Evolutionary conservation across 2,888 invertebrate genomes (phyloP).

Genomic region (Belgica antarctica): DNA sequence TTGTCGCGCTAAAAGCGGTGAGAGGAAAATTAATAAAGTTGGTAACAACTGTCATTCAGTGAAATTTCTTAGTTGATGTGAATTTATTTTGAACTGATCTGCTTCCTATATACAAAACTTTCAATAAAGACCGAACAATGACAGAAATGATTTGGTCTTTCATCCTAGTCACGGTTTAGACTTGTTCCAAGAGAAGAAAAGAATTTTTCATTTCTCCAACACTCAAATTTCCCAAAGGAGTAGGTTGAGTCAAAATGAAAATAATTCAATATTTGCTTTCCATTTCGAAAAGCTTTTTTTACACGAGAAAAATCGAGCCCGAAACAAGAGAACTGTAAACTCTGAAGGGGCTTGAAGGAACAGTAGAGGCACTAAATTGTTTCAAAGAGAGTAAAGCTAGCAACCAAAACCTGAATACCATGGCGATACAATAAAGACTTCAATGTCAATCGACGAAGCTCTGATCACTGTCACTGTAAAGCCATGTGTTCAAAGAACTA

Average conservation of each 20-base stretch:
- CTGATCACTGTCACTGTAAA: constrained; percentile 53
- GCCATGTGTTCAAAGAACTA: background rate
- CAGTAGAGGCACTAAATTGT: constrained; percentile 68
- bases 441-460: constrained; percentile 63
- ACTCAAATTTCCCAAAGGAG: background rate
- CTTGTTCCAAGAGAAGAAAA: too few relatives aligned
- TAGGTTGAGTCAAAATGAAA: too few relatives aligned
- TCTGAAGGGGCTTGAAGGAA: constrained; percentile 65
- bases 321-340: constrained; percentile 67
- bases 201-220: background rate
- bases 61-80: too few relatives aligned
- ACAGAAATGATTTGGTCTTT: too few relatives aligned
- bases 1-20: too few relatives aligned
- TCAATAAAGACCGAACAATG: too few relatives aligned
- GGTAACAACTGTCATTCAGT: too few relatives aligned
- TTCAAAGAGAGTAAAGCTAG: constrained; percentile 65
- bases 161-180: too few relatives aligned
- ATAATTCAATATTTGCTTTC: constrained; percentile 44
- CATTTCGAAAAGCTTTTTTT: constrained; percentile 52
- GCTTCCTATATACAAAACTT: too few relatives aligned
- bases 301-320: constrained; percentile 66
- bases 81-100: too few relatives aligned
- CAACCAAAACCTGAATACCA: constrained; percentile 60
- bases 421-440: constrained; percentile 63
- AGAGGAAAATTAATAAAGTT: too few relatives aligned